These are phyloP conservation scores for Spea bombifrons DNA, from an alignment of 2,113 vertebrate species.

Conservation along the genomic window DNA sequence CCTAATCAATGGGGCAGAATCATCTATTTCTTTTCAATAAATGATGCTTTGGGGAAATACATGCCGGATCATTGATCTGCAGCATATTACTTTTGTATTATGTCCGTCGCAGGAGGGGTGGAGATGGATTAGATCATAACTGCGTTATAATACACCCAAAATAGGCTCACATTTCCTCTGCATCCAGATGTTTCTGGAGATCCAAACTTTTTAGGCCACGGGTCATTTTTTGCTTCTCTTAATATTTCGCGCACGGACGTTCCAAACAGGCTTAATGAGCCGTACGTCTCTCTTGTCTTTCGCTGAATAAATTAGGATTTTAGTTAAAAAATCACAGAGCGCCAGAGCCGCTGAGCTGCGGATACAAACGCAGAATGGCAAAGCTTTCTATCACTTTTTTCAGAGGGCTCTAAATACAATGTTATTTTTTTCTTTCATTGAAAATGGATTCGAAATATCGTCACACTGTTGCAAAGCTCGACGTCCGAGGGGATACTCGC, in stretches of 20 bases:
- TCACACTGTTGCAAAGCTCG: too few species aligned
- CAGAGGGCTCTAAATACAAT: too few species aligned
- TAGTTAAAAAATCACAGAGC: conserved; percentile 37
- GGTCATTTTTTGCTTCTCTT: conserved; percentile 23
- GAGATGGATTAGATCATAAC: not conserved
- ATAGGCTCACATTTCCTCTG: not conserved
- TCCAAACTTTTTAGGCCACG: conserved; percentile 3
- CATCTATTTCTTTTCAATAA: not conserved
- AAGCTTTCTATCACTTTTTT: too few species aligned
- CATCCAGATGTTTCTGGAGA: not conserved
- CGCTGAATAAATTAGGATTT: conserved; percentile 35
- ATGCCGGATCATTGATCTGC: conserved; percentile 16
- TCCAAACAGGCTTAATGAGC: conserved; percentile 33
- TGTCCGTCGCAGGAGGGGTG: not conserved
- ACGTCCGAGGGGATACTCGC: too few species aligned
- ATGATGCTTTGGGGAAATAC: conserved; percentile 11
- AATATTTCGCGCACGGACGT: conserved; percentile 26
- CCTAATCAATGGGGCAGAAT: not conserved
- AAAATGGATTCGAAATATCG: too few species aligned
- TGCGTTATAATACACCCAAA: not conserved
- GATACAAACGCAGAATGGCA: too few species aligned
- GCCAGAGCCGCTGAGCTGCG: conserved; percentile 8
- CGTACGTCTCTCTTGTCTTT: conserved; percentile 30
- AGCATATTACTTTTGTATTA: not conserved
- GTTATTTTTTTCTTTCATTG: too few species aligned